Percentiles rank a stretch among this genome's conserved stretches.
These are phyloP conservation scores for Anagyrus pseudococci DNA, from an alignment of 2,888 invertebrate species.

Conservation along the genomic window DNA sequence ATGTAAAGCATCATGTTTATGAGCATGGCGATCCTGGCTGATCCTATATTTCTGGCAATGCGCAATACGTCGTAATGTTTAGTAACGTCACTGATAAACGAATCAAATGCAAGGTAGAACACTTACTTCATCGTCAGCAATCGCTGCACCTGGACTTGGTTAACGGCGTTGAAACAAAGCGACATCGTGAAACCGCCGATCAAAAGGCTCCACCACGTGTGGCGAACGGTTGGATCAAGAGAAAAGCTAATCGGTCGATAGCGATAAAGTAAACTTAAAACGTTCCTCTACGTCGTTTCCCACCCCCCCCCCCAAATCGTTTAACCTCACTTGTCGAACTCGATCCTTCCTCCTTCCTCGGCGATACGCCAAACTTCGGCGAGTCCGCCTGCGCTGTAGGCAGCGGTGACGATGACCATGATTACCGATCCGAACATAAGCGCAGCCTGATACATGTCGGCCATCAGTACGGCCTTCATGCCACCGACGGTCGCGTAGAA, in stretches of 20 bases:
- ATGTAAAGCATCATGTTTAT: constrained; percentile 82
- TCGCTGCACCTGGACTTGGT: constrained; percentile 84
- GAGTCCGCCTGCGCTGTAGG: constrained; percentile 74
- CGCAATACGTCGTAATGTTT: background rate
- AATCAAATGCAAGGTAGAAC: background rate
- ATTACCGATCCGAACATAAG: constrained; percentile 87
- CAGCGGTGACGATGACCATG: constrained; percentile 78
- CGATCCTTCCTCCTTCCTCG: constrained; percentile 71
- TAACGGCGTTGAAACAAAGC: constrained; percentile 83
- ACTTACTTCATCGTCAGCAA: constrained; percentile 70
- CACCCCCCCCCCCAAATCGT: background rate
- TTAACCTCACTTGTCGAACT: constrained; percentile 70
- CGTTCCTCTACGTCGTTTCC: constrained; percentile 7
- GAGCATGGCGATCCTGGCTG: constrained; percentile 79
- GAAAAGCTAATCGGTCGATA: constrained; percentile 15
- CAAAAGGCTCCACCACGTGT: constrained; percentile 82
- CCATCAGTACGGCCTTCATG: constrained; percentile 89
- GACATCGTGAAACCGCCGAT: constrained; percentile 85
- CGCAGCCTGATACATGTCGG: constrained; percentile 83
- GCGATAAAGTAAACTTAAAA: constrained; percentile 21
- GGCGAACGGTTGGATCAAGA: constrained; percentile 80
- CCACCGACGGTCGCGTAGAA: constrained; percentile 89
- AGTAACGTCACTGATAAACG: background rate
- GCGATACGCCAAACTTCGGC: constrained; percentile 76
- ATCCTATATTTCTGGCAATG: constrained; percentile 65